phyloP scores from a whole-genome alignment of 2,888 invertebrate species.

The Mystacides longicornis region DNA sequence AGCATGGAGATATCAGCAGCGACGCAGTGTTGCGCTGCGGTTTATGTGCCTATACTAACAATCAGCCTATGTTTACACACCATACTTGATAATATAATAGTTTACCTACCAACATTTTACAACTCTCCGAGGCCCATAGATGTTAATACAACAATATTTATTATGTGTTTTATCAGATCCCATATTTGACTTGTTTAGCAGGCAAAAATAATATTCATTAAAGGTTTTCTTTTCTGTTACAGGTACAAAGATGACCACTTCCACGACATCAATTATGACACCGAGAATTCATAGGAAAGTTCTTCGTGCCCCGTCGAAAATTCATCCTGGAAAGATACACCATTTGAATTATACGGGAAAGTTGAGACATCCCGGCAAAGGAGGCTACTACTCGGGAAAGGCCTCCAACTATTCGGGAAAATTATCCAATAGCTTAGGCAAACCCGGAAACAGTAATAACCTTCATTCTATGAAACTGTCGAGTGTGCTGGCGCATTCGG shows the following conservation, averaged over 20 bases:
- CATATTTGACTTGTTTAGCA: too few relatives aligned
- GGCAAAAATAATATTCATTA: neutral
- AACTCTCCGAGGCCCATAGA: too few relatives aligned
- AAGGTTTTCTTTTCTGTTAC: constrained; percentile 27
- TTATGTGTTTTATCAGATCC: too few relatives aligned
- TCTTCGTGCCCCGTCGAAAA: constrained; percentile 60
- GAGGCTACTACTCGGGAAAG: constrained; percentile 32
- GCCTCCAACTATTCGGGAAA: constrained; percentile 35
- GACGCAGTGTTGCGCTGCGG: too few relatives aligned
- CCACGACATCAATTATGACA: constrained; percentile 58
- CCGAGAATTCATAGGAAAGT: constrained; percentile 60
- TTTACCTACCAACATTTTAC: too few relatives aligned
- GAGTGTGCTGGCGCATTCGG: neutral
- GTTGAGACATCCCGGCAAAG: constrained; percentile 30
- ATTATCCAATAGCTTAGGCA: constrained; percentile 24
- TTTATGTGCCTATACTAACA: too few relatives aligned
- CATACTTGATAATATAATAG: too few relatives aligned
- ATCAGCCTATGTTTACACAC: too few relatives aligned
- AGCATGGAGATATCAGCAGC: too few relatives aligned
- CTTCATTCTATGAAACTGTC: neutral
- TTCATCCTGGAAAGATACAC: constrained; percentile 41
- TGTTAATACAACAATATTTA: too few relatives aligned
- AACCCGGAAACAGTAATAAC: neutral
- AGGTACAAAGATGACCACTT: constrained; percentile 71
- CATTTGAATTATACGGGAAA: constrained; percentile 37